Conservation (phyloP, 1,140 invertebrate genomes). For the Rhynchophorus ferrugineus region DNA sequence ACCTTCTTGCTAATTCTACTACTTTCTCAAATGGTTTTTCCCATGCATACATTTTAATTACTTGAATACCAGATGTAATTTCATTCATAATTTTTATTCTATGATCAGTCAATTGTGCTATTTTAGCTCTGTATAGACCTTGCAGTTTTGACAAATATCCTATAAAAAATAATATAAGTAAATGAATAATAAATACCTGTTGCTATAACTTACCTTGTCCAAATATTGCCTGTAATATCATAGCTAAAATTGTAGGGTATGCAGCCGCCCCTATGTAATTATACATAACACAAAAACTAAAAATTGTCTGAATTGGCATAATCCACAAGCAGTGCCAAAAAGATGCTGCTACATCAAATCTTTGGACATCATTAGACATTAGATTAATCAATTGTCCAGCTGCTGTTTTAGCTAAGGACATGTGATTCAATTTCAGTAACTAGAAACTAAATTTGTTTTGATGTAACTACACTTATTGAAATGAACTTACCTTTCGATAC, state of each 20-base stretch:
- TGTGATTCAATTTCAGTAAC: constrained; percentile 30
- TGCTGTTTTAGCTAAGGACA: constrained; percentile 44
- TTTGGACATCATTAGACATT: constrained; percentile 68
- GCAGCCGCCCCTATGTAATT: constrained; percentile 48
- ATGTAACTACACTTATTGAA: no score
- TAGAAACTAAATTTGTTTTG: no score
- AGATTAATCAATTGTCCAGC: constrained; percentile 77
- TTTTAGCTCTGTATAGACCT: constrained; percentile 50
- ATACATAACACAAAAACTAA: constrained; percentile 70
- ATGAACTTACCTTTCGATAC: constrained; percentile 47
- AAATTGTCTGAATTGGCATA: constrained; percentile 37
- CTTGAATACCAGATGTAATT: constrained; percentile 47
- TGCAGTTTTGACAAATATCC: constrained; percentile 60
- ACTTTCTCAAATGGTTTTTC: constrained; percentile 69
- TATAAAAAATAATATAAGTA: constrained; percentile 34
- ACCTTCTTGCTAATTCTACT: constrained; percentile 52
- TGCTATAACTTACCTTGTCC: constrained; percentile 48
- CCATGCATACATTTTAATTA: constrained; percentile 88
- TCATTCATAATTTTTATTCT: constrained; percentile 58
- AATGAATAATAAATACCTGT: neutral
- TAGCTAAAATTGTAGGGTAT: constrained; percentile 52
- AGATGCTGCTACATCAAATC: constrained; percentile 49
- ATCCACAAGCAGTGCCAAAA: constrained; percentile 46
- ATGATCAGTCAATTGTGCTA: constrained; percentile 49
- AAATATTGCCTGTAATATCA: constrained; percentile 54